Evolutionary conservation across 1,140 invertebrate genomes (phyloP).

Genomic region (Cotesia vestalis): DNA sequence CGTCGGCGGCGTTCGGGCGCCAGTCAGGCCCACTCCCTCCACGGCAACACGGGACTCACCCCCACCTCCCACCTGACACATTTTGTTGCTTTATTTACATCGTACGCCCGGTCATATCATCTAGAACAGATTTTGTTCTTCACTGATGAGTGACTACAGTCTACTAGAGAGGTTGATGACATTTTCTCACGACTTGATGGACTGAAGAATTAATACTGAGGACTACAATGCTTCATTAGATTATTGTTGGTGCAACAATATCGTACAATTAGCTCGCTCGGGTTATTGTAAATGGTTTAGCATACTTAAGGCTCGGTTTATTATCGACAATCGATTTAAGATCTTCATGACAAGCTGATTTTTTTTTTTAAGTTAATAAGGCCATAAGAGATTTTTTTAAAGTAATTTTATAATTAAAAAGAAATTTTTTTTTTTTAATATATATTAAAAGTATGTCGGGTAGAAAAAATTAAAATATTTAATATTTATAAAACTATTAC

Average conservation of each 20-base stretch:
- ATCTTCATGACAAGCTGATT: too few relatives aligned
- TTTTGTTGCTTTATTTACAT: neutral
- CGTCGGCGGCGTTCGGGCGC: conserved; percentile 50
- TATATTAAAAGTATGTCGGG: too few relatives aligned
- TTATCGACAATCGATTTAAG: conserved; percentile 9
- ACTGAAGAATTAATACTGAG: neutral
- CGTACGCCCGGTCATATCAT: neutral
- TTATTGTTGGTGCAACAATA: conserved; percentile 62
- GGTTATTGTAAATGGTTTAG: neutral
- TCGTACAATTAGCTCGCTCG: conserved; percentile 62
- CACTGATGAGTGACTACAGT: conserved; percentile 7
- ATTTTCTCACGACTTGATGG: conserved; percentile 1
- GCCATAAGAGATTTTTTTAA: too few relatives aligned
- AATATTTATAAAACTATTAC: too few relatives aligned
- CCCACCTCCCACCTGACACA: neutral
- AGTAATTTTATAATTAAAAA: too few relatives aligned
- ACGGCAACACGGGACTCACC: neutral
- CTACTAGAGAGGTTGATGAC: neutral
- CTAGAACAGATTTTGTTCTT: neutral
- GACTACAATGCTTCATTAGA: conserved; percentile 64
- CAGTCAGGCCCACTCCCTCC: conserved; percentile 21
- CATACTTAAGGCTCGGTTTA: conserved; percentile 49
- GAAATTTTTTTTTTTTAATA: too few relatives aligned
- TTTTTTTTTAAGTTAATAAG: too few relatives aligned
- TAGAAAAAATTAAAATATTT: too few relatives aligned